Evolutionary conservation across 2,888 invertebrate species (phyloP), one percentile per base, ranked within the genome.

Genomic region (Anthophora plumipes): DNA sequence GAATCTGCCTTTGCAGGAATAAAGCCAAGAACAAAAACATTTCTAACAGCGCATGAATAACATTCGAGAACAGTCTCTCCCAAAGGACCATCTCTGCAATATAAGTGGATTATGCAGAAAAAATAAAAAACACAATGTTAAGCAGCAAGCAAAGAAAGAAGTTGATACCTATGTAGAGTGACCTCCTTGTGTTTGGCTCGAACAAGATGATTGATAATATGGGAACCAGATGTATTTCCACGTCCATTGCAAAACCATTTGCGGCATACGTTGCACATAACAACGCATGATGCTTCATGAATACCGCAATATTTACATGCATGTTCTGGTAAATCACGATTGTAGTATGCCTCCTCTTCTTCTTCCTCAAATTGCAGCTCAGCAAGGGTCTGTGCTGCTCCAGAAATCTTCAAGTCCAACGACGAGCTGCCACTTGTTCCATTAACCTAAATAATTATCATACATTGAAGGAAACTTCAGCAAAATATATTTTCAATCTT

Each of bases 221-320:
- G 99, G 63, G 99, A 99, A 39, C 98, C 99, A 0, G 99, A 98
- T 1, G 99, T 99, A 92, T 98, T 99, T 20, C 99, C 99, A 76
- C 99, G 96, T 0, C 99, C 99, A 94, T 99, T 99, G 94, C 99
- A 99, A 93, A 99, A 99, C 99, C 99, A 99, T 93, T 99, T 99
- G 93, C 98, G 98, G 93, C 99, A 99, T 80, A 98, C 96, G 93
- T 99, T 99, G 94, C 99, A 99, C 97, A 98, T 98, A 72, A 99
- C 99, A 54, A 99, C 99, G 90, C 98, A 98, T 84, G 97, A 96
- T 0, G 98, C 99, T 92, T 99, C 99, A 93, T 99, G 99, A 85
- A 99, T 99, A 63, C 99, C 99, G 94, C 99, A 99, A 93, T 99
- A 99, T 93, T 99, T 98, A 95, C 99, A 99, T 0, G 99, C 99